Conservation (phyloP, 2,888 invertebrate species). For the Tribolium freemani region DNA sequence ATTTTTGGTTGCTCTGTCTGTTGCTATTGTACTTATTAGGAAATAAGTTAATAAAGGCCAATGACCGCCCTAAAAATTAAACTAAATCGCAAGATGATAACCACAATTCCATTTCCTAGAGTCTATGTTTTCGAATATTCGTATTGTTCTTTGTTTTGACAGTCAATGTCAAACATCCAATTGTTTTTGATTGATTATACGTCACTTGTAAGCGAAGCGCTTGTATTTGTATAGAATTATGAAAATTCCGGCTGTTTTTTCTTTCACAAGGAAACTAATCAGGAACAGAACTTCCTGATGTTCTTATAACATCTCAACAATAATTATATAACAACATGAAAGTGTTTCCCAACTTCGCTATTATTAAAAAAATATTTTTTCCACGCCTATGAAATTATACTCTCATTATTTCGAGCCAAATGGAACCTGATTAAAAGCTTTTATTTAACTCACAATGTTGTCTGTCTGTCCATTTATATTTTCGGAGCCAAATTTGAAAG, state of each 20-base stretch:
- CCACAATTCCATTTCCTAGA: not conserved
- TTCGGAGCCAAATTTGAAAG: too few relatives aligned
- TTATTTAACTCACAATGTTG: too few relatives aligned
- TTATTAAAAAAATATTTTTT: too few relatives aligned
- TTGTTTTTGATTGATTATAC: constrained; percentile 13
- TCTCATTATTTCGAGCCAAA: too few relatives aligned
- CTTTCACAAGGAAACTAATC: not conserved
- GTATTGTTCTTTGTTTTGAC: constrained; percentile 1
- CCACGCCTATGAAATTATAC: too few relatives aligned
- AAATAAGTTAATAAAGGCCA: not conserved
- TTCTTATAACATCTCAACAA: not conserved
- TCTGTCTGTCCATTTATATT: too few relatives aligned
- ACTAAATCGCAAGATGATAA: not conserved
- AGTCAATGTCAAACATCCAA: constrained; percentile 5
- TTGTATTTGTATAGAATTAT: not conserved
- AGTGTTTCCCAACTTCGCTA: not conserved
- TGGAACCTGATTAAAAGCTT: too few relatives aligned
- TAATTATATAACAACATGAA: not conserved
- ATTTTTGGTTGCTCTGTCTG: not conserved
- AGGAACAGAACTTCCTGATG: not conserved
- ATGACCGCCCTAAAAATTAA: not conserved
- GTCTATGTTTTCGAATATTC: not conserved
- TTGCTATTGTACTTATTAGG: constrained; percentile 1
- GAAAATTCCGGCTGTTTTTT: not conserved
- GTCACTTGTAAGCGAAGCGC: not conserved